phyloP scores from a whole-genome alignment of 2,113 vertebrate species.

The Pyrgilauda ruficollis region DNA sequence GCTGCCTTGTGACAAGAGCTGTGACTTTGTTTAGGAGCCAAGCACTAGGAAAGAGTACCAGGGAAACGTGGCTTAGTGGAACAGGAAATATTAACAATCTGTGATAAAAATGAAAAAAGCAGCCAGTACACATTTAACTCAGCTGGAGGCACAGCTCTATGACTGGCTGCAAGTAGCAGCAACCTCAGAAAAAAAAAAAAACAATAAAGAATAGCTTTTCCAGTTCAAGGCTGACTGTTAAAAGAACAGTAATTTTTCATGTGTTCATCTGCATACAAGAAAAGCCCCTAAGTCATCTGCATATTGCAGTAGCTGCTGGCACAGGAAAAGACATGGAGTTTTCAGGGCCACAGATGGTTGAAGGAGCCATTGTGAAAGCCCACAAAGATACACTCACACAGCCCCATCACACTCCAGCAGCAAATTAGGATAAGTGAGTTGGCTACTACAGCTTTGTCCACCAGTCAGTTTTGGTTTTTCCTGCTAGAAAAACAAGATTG shows the following conservation, averaged over 20 bases:
- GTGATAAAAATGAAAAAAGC: slow-evolving; percentile 31
- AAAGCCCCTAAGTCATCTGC: background rate
- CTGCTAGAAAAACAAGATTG: background rate
- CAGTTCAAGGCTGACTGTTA: background rate
- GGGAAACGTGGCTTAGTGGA: slow-evolving; percentile 49
- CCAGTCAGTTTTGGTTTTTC: background rate
- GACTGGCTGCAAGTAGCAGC: background rate
- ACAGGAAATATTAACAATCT: slow-evolving; percentile 55
- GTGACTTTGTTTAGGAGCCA: slow-evolving; percentile 68
- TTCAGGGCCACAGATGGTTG: background rate
- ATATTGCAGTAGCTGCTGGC: background rate
- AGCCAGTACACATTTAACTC: background rate
- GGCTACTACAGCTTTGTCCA: background rate
- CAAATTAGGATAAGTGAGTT: accelerated
- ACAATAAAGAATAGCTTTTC: background rate
- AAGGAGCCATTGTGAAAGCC: background rate
- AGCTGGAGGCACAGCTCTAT: background rate
- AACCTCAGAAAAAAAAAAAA: background rate
- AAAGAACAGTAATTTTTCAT: background rate
- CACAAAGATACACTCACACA: background rate
- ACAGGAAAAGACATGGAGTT: background rate
- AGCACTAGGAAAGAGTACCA: slow-evolving; percentile 54
- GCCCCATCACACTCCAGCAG: background rate
- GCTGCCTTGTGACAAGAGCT: slow-evolving; percentile 68
- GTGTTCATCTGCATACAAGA: background rate